These are phyloP conservation scores for Congeria kusceri DNA, from an alignment of 2,888 invertebrate species.

Conservation along the genomic window DNA sequence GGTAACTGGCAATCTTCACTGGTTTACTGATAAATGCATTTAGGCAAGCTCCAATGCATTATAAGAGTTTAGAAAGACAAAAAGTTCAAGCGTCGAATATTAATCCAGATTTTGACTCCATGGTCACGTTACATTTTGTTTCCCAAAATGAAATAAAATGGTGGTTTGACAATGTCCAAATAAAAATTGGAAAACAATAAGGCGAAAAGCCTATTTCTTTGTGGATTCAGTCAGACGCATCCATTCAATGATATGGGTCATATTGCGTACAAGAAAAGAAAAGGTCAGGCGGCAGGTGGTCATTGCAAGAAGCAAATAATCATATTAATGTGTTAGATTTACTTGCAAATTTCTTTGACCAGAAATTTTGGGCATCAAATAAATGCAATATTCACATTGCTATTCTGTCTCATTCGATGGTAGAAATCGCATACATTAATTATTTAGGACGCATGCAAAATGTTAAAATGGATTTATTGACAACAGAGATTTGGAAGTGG, in stretches of 20 bases:
- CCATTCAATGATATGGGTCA: not conserved
- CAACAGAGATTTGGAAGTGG: conserved; percentile 19
- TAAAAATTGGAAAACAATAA: conserved; percentile 43
- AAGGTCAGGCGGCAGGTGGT: no score
- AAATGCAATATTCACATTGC: no score
- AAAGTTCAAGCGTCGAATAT: conserved; percentile 7
- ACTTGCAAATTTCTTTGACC: conserved; percentile 7
- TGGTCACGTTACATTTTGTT: not conserved
- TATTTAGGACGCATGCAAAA: no score
- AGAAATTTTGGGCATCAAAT: not conserved
- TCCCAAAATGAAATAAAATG: conserved; percentile 3
- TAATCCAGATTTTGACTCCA: not conserved
- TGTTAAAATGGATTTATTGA: no score
- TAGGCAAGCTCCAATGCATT: conserved; percentile 32
- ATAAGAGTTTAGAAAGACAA: no score
- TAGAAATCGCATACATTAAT: conserved; percentile 8
- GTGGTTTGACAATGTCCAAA: no score
- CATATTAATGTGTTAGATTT: no score
- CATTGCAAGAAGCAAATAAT: no score
- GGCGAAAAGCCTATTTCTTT: conserved; percentile 2
- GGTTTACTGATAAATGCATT: conserved; percentile 27
- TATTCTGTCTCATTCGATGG: not conserved
- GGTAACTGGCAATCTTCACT: conserved; percentile 5
- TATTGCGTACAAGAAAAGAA: no score
- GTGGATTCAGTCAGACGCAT: no score